Evolutionary conservation across 2,797 vertebrate species (phyloP).

Genomic region (Cetoscarus ocellatus): DNA sequence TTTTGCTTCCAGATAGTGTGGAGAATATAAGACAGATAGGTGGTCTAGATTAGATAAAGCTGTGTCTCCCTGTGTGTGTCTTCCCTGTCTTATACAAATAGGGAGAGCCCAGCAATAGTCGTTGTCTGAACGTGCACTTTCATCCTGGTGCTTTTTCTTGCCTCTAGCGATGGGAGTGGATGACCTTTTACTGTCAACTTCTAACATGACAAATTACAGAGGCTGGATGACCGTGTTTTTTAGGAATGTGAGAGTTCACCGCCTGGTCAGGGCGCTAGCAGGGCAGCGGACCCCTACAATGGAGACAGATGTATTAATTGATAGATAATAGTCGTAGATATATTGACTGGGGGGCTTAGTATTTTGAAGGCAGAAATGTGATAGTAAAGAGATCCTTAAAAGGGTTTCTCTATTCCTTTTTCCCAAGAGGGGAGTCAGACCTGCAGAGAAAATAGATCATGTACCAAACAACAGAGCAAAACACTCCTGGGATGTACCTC

Average conservation of each 20-base stretch:
- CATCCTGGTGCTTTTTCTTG: slow-evolving; percentile 86
- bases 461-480: slow-evolving; percentile 18
- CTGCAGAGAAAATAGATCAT: too few relatives aligned
- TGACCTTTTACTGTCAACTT: slow-evolving; percentile 91
- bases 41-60: slow-evolving; percentile 85
- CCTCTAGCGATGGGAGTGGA: slow-evolving; percentile 87
- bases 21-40: slow-evolving; percentile 79
- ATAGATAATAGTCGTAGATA: slow-evolving; percentile 86
- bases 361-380: slow-evolving; percentile 72
- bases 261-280: slow-evolving; percentile 86
- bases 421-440: slow-evolving; percentile 54
- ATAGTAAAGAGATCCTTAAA: slow-evolving; percentile 71
- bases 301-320: slow-evolving; percentile 88
- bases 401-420: slow-evolving; percentile 45
- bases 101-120: slow-evolving; percentile 79
- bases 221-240: slow-evolving; percentile 87
- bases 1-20: slow-evolving; percentile 66
- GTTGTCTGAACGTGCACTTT: slow-evolving; percentile 84
- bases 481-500: slow-evolving; percentile 58
- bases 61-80: slow-evolving; percentile 58
- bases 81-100: slow-evolving; percentile 84
- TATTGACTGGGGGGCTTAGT: slow-evolving; percentile 68
- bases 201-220: slow-evolving; percentile 89
- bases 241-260: slow-evolving; percentile 88
- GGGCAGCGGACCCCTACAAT: slow-evolving; percentile 80